Evolutionary conservation across 1,140 invertebrate species (phyloP).

Genomic region (silkworm (Bombyx mori)): DNA sequence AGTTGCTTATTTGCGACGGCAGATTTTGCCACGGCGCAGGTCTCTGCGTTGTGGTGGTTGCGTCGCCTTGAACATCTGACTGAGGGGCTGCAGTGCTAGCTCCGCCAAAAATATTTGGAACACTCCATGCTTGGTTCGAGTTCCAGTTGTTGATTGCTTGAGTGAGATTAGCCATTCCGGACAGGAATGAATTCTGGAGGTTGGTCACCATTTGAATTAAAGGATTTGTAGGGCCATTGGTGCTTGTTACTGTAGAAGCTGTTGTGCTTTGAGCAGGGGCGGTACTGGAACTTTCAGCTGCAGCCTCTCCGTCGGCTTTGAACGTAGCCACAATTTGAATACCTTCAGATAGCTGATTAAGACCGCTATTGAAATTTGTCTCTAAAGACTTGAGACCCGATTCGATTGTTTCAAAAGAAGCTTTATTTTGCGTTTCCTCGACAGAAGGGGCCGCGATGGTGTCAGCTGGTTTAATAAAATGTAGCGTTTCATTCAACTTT

Average conservation of each 20-base stretch:
- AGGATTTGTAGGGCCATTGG: neutral
- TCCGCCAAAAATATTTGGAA: neutral
- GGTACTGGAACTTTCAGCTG: conserved; percentile 19
- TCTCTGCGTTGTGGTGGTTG: neutral
- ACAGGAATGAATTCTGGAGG: neutral
- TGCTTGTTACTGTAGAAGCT: neutral
- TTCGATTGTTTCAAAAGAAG: conserved; percentile 22
- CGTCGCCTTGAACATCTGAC: conserved; percentile 2
- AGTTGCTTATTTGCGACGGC: neutral
- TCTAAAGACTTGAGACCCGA: conserved; percentile 32
- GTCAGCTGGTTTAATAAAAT: conserved; percentile 24
- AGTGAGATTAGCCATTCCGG: neutral
- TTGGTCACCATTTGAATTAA: conserved; percentile 9
- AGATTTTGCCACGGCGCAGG: conserved; percentile 2
- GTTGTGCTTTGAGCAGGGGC: conserved; percentile 15
- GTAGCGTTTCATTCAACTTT: conserved; percentile 40
- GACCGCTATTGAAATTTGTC: conserved; percentile 34
- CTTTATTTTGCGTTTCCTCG: conserved; percentile 7
- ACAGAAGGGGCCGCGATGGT: conserved; percentile 1
- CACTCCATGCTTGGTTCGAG: neutral
- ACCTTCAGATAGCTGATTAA: conserved; percentile 39
- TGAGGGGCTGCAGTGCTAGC: conserved; percentile 3
- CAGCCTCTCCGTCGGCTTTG: conserved; percentile 35
- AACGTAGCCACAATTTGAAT: conserved; percentile 32
- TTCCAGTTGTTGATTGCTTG: neutral